These are phyloP conservation scores for Calyptommatus sinebrachiatus DNA, from an alignment of 2,113 vertebrate genomes.

Conservation along the genomic window DNA sequence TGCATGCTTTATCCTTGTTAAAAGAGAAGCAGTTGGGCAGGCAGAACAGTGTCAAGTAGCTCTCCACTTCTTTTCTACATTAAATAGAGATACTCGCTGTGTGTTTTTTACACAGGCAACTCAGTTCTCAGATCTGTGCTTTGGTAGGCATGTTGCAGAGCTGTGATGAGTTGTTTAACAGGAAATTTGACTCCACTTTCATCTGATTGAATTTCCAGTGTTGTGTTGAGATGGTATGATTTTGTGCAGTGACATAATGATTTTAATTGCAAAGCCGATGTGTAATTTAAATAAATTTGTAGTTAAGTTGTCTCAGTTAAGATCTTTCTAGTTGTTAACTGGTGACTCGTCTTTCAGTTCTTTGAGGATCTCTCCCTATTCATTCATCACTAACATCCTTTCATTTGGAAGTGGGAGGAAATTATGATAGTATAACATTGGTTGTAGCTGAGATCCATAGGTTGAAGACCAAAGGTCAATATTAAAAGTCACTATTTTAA, in stretches of 20 bases:
- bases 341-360: background rate
- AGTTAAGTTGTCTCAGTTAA: background rate
- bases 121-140: background rate
- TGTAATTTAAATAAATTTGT: background rate
- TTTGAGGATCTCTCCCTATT: background rate
- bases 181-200: background rate
- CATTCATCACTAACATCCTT: background rate
- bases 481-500: background rate
- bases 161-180: background rate
- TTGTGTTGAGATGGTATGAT: too few species aligned
- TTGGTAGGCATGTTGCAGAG: constrained; percentile 1
- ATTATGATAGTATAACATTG: background rate
- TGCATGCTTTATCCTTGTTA: background rate
- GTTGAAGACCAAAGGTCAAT: background rate
- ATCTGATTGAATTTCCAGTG: background rate
- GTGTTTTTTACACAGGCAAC: background rate
- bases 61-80: background rate
- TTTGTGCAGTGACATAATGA: background rate
- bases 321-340: background rate
- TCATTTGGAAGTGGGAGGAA: background rate
- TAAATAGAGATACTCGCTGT: background rate
- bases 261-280: background rate
- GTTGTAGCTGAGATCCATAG: background rate
- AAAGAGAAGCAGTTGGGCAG: background rate
- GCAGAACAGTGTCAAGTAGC: background rate